phyloP scores from a whole-genome alignment of 2,888 invertebrate genomes.

The Ferrisia virgata region DNA sequence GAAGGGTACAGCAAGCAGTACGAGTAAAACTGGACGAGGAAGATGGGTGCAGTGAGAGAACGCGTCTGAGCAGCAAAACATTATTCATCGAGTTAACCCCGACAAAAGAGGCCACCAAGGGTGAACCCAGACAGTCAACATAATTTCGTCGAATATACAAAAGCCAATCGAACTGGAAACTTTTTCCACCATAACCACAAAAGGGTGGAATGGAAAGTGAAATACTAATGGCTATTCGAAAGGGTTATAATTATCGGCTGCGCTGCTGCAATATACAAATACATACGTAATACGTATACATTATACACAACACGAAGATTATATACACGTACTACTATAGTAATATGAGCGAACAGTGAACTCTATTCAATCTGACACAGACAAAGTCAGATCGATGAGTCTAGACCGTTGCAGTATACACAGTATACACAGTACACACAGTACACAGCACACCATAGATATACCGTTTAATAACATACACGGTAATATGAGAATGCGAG shows the following conservation, averaged over 20 bases:
- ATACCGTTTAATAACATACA: conserved; percentile 40
- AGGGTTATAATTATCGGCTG: conserved; percentile 23
- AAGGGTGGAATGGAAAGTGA: conserved; percentile 17
- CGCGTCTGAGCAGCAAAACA: conserved; percentile 4
- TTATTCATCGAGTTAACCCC: background rate
- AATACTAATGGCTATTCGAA: conserved; percentile 14
- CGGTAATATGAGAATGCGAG: background rate
- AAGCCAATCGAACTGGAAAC: conserved; percentile 4
- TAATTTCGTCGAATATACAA: conserved; percentile 15
- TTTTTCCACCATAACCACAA: conserved; percentile 12
- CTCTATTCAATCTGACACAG: conserved; percentile 42
- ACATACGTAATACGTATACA: too few species aligned
- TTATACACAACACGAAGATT: background rate
- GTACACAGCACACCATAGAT: background rate
- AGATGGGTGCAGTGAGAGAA: background rate
- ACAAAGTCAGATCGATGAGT: conserved; percentile 43
- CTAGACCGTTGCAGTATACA: conserved; percentile 41
- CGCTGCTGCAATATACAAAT: background rate
- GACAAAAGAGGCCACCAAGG: conserved; percentile 18
- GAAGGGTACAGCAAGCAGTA: too few species aligned
- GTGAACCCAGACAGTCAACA: conserved; percentile 28
- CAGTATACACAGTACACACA: too few species aligned
- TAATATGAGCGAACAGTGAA: conserved; percentile 39
- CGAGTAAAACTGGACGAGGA: too few species aligned
- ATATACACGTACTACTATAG: too few species aligned